Evolutionary conservation across 2,113 vertebrate genomes (phyloP), one percentile per base, ranked within the genome.

Genomic region (Jacana jacana): DNA sequence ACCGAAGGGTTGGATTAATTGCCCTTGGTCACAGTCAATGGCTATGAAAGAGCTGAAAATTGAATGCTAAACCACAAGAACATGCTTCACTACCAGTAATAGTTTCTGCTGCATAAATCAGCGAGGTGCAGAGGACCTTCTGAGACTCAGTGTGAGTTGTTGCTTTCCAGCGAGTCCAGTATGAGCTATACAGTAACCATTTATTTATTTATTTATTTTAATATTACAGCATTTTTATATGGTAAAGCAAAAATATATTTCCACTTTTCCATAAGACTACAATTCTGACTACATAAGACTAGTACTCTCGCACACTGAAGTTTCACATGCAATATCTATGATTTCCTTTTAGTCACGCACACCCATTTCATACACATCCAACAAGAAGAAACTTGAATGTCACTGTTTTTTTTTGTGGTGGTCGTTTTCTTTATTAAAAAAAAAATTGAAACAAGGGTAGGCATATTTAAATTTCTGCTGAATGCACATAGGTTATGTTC

Each of bases 391-490:
- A n/a, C 10, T 30, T 90, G 93, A 92, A 4, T 80, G 57, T 78
- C 44, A 88, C 57, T 71, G 84, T 11, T 25, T 2, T 40, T 46
- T 76, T 85, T 88, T 89, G 4, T n/a, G 11, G 44, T 14, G 42
- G 42, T n/a, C n/a, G 5, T 15, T 8, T 28, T 52, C 13, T 52
- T 28, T 28, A 14, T 14, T 27, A 52, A 52, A 51, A 92, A 65
- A 95, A 85, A 65, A 96, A 85, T 91, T 81, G 89, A 95, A 96
- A 88, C 13, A 93, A 35, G 24, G 93, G 94, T 35, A 81, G 68
- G 66, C 68, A 86, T 72, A 93, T 68, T 79, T 60, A 78, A 44
- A 93, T 93, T 92, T 96, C 86, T 80, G 94, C 80, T 68, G 60
- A n/a, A 46, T 52, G 10, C 22, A 65, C 73, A 81, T 20, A 80